Conservation (phyloP, 2,113 vertebrate species). For the Calyptommatus sinebrachiatus region DNA sequence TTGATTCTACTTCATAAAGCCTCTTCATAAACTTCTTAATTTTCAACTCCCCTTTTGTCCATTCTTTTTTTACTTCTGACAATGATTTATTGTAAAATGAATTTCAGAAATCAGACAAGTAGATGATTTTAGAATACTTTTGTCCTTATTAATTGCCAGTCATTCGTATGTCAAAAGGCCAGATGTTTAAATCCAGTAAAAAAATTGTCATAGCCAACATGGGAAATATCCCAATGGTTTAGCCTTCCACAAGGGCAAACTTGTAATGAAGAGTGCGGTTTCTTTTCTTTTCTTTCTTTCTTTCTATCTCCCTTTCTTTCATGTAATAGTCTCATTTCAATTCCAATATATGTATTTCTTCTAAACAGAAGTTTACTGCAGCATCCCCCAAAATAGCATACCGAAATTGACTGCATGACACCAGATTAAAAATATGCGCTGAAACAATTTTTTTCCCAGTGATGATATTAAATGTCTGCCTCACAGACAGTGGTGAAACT, state of each 20-base stretch:
- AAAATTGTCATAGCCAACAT: not conserved
- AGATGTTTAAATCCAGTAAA: not conserved
- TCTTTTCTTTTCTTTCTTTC: not conserved
- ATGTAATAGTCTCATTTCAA: not conserved
- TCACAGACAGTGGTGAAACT: not conserved
- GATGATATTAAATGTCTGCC: not conserved
- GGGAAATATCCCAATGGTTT: not conserved
- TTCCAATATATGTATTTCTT: not conserved
- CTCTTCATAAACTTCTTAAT: not conserved
- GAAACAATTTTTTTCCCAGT: not conserved
- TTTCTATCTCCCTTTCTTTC: not conserved
- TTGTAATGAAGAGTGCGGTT: not conserved
- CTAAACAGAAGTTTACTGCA: not conserved
- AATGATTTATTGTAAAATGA: not conserved
- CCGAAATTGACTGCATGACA: not conserved
- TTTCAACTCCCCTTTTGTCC: not conserved
- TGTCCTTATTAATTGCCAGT: not conserved
- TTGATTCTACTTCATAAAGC: not conserved
- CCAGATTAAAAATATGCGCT: slow-evolving; percentile 18
- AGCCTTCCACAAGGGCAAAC: not conserved
- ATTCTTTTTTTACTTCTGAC: not conserved
- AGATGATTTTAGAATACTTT: not conserved
- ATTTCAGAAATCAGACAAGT: not conserved
- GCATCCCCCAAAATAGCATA: not conserved
- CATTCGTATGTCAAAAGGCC: not conserved